Percentiles rank a stretch among this genome's conserved stretches.
phyloP scores from a whole-genome alignment of 53 echinoderm and acorn worm genomes.

The Paelopatides confundens region DNA sequence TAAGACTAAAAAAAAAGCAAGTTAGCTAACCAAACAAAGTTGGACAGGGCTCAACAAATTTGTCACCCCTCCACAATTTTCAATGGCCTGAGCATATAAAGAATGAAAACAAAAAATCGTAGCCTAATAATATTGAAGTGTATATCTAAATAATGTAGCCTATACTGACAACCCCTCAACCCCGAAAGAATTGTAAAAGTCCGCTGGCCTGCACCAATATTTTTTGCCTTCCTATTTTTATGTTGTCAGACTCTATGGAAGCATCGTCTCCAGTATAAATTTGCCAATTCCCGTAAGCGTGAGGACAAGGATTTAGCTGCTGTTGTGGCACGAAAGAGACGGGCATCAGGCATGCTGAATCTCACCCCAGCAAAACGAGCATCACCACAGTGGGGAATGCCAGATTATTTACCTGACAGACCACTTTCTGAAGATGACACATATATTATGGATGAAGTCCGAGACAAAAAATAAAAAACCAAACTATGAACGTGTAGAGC shows the following conservation, averaged over 20 bases:
- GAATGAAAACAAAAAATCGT: no score
- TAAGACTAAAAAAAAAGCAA: no score
- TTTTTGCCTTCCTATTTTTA: no score
- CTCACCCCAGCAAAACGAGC: background rate
- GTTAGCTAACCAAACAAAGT: no score
- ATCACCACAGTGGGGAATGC: slow-evolving; percentile 38
- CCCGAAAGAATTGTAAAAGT: no score
- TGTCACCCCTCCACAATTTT: no score
- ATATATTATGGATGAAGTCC: slow-evolving; percentile 30
- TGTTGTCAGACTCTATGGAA: background rate
- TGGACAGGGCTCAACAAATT: no score
- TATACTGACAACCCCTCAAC: no score
- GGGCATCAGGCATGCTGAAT: background rate
- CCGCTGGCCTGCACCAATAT: no score
- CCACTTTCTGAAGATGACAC: slow-evolving; percentile 50
- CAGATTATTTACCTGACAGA: slow-evolving; percentile 38
- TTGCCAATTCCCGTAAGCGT: background rate
- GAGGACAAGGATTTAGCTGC: background rate
- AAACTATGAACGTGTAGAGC: background rate
- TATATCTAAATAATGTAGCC: no score
- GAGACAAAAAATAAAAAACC: slow-evolving; percentile 3
- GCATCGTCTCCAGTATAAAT: background rate
- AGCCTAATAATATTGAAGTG: no score
- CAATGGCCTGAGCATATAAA: no score
- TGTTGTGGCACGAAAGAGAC: background rate